A percentile compares a stretch with the other conserved stretches of the same genome.
phyloP scores from a whole-genome alignment of 23 tunicate genomes.

The Trididemnum miniatum region DNA sequence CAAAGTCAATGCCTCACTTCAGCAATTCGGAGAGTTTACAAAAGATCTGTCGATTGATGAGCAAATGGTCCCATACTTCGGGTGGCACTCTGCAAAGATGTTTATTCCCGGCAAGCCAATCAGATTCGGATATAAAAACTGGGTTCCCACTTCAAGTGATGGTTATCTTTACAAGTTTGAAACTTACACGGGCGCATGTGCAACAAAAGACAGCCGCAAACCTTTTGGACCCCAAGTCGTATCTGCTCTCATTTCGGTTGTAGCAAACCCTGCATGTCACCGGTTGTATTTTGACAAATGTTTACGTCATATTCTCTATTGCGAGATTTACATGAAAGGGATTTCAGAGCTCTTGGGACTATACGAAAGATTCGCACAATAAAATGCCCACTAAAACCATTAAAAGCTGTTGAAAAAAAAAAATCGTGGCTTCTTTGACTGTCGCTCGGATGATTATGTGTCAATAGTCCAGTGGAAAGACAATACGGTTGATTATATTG shows the following conservation, averaged over 20 bases:
- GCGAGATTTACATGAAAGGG: conserved; percentile 15
- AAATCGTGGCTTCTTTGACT: conserved; percentile 16
- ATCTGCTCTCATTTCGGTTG: conserved; percentile 17
- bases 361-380: conserved; percentile 13
- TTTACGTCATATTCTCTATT: conserved; percentile 6
- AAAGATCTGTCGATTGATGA: conserved; percentile 23
- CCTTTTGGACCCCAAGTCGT: conserved; percentile 16
- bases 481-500: conserved; percentile 19
- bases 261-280: conserved; percentile 9
- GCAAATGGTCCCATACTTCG: conserved; percentile 17
- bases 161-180: conserved; percentile 18
- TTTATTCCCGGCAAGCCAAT: conserved; percentile 20
- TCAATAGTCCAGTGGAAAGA: conserved; percentile 22
- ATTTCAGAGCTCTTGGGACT: conserved; percentile 20
- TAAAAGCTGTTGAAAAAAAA: conserved; percentile 13
- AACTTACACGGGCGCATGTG: conserved; percentile 13
- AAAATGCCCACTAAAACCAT: conserved; percentile 15
- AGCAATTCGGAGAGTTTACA: conserved; percentile 17
- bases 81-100: conserved; percentile 30
- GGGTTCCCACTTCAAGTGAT: conserved; percentile 3
- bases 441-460: conserved; percentile 9
- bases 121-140: conserved; percentile 22
- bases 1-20: conserved; percentile 17
- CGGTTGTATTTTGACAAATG: background rate
- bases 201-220: conserved; percentile 22